Base-by-base conservation (phyloP, 2,888 invertebrate species). In the Patella depressa region DNA sequence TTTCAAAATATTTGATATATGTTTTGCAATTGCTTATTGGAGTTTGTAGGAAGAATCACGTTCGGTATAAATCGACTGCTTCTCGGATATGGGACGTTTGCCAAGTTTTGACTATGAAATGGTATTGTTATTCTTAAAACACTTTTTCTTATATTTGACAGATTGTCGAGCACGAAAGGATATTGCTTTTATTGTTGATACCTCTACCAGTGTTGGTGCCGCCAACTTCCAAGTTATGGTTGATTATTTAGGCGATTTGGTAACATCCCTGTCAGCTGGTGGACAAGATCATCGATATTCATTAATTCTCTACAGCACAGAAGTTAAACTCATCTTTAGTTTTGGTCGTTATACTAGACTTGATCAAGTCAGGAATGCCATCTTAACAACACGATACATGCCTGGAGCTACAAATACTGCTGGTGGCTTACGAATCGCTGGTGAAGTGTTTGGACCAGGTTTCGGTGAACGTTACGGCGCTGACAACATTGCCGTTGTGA, bases 331-430 rank as follows among this genome's bases (percentile, higher is more conserved):
- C 14, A 82, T 86, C 29, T 88, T 88, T 82, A 87, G 86, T 57
- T 83, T 89, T 3, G 84, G 84, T 12, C 83, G 89, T 11, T 88
- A 87, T 81, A 70, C 53, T 11, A 77, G 80, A 45, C 71, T 81
- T 0, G 71, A 80, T 14, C 76, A 83, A 3, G 75, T 88, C 9
- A 29, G 79, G 3, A 80, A 82, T 34, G 86, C 87, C 24, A 80
- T 88, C 9, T 69, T 80, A n/a, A 82, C 82, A 15, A 83, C 86
- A 0, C 78, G 83, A 53, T 89, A 88, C 73, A 83, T 81, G 7
- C 84, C 88, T 2, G 89, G 89, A 3, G 84, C 84, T n/a, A 88
- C 89, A n/a, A 88, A 88, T 79, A 88, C 86, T 2, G 89, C 88
- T n/a, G 84, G 82, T 17, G 89, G 85, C 11, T 75, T 89, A 45